Percentiles rank a stretch among this genome's conserved stretches.
Evolutionary conservation across 2,888 invertebrate genomes (phyloP).

Genomic region (Lysandra bellargus): DNA sequence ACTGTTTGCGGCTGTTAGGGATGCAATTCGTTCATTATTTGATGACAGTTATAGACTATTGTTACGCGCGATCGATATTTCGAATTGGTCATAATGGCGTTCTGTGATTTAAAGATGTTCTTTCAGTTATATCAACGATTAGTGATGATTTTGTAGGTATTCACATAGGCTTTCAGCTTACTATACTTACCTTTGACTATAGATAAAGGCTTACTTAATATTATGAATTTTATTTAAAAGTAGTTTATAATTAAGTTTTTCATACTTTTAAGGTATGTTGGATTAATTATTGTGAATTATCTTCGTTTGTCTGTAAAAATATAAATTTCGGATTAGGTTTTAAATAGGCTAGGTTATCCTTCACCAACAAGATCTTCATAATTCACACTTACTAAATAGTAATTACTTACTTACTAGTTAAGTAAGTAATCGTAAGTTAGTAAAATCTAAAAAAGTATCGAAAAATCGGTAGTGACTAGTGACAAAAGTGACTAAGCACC

Average conservation of each 20-base stretch:
- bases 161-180: not conserved
- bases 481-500: not conserved
- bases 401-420: too few relatives aligned
- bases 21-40: constrained; percentile 71
- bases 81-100: constrained; percentile 1
- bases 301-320: too few relatives aligned
- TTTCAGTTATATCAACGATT: not conserved
- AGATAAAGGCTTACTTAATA: too few relatives aligned
- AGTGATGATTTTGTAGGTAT: not conserved
- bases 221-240: too few relatives aligned
- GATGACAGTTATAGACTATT: constrained; percentile 69
- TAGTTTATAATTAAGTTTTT: too few relatives aligned
- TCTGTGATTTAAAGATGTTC: not conserved
- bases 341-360: not conserved
- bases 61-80: constrained; percentile 42
- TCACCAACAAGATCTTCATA: not conserved
- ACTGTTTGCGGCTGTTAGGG: constrained; percentile 74
- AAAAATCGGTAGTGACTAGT: not conserved
- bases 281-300: too few relatives aligned
- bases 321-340: not conserved
- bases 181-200: too few relatives aligned
- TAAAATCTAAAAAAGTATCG: not conserved
- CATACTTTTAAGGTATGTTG: too few relatives aligned
- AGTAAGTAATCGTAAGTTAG: too few relatives aligned
- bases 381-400: too few relatives aligned